Evolutionary conservation across 2,797 vertebrate genomes (phyloP), one percentile per base, ranked within the genome.

Genomic region (Prunella strophiata): DNA sequence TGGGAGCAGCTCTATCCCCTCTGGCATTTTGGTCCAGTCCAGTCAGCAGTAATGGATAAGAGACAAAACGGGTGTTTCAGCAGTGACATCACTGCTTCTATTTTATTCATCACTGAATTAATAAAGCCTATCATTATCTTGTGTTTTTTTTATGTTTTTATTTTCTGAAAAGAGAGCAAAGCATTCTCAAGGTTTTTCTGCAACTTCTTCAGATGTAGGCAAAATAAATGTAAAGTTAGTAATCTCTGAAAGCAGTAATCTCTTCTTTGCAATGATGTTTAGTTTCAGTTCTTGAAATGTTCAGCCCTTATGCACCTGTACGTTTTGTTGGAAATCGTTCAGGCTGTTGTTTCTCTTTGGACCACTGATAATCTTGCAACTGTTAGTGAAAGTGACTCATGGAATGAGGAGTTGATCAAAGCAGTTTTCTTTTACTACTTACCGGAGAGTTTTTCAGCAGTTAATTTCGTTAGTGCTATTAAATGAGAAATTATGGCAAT

Each of bases 1-100:
- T 0, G 0, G 2, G 29, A 81, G 63, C 12, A 0, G 50, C 72
- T 55, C 32, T 77, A 9, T 38, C 57, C 68, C 62, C 77, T 55
- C 65, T 68, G 76, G 40, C 70, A 45, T 47, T 89, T 91, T 48
- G 58, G 54, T 42, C 50, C 71, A 13, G 85, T 50, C 74, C 74
- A 17, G 67, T 71, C 81, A 82, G 68, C 11, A 0, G n/a, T 30
- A 32, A 61, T 5, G 45, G 55, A 13, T 48, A 25, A 2, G n/a
- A n/a, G 45, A 70, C 15, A n/a, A 63, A 95, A 40, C 0, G 13
- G 42, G 27, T 17, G 27, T 76, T 93, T 77, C 48, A 63, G 3
- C 42, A 87, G 21, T n/a, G 71, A 91, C 42, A 34, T 82, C 63
- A 26, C 57, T 32, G 34, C 66, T 89, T 47, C 65, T 67, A 3